Evolutionary conservation across 2,797 vertebrate genomes (phyloP).

Genomic region (Melanotaenia boesemani): DNA sequence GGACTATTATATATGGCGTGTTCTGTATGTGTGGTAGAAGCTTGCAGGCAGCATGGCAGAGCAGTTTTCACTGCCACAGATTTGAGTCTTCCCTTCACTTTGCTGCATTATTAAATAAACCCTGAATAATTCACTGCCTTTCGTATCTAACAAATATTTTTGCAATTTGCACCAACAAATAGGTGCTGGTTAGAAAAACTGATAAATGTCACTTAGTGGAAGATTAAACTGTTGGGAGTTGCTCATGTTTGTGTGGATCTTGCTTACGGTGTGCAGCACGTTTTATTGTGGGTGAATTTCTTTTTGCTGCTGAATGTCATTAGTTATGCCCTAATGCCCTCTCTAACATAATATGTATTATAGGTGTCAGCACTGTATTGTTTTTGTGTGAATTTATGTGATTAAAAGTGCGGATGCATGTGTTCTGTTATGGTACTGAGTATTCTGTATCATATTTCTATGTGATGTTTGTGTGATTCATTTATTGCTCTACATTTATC

Average conservation of each 20-base stretch:
- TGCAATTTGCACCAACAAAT: constrained; percentile 82
- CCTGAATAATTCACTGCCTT: constrained; percentile 88
- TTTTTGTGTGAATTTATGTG: neutral
- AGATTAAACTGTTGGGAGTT: neutral
- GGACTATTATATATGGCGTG: constrained; percentile 36
- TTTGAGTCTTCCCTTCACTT: constrained; percentile 82
- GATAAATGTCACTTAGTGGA: constrained; percentile 3
- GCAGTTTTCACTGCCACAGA: constrained; percentile 77
- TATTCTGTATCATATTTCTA: neutral
- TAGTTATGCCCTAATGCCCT: constrained; percentile 12
- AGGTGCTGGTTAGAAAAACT: constrained; percentile 44
- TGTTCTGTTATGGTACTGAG: neutral
- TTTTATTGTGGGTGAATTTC: neutral
- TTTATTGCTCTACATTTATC: neutral
- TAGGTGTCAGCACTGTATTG: neutral
- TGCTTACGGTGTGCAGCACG: neutral
- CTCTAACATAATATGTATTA: neutral
- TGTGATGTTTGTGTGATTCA: neutral
- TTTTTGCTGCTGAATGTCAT: constrained; percentile 18
- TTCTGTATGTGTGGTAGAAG: constrained; percentile 51
- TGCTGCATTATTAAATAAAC: constrained; percentile 91
- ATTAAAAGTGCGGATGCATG: neutral
- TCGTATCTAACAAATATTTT: constrained; percentile 88
- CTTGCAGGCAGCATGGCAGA: constrained; percentile 65
- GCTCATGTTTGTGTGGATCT: constrained; percentile 5